phyloP scores from a whole-genome alignment of 1,140 invertebrate species.

The Euwallacea fornicatus region DNA sequence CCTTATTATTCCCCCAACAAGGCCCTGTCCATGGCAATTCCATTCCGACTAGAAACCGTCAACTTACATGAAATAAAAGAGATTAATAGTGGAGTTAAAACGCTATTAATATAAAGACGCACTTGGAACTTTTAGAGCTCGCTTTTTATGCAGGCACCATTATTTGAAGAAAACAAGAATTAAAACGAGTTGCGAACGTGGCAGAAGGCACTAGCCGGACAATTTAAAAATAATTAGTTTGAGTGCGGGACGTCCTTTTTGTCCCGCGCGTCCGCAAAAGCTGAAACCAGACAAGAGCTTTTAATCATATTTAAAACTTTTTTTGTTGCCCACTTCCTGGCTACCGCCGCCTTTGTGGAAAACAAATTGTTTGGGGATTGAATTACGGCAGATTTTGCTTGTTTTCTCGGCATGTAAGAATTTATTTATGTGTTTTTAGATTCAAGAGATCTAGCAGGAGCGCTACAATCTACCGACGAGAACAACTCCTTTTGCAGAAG shows the following conservation, averaged over 20 bases:
- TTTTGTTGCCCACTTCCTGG: conserved; percentile 5
- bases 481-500: no score
- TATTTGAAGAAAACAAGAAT: conserved; percentile 35
- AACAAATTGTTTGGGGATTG: conserved; percentile 29
- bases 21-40: conserved; percentile 1
- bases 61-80: conserved; percentile 18
- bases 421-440: no score
- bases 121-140: conserved; percentile 19
- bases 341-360: conserved; percentile 14
- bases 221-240: conserved; percentile 39
- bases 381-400: conserved; percentile 3
- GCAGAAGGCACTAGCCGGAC: conserved; percentile 33
- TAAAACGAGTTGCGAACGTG: conserved; percentile 32
- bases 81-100: conserved; percentile 25
- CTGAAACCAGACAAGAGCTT: conserved; percentile 31
- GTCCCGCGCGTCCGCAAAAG: conserved; percentile 14
- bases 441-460: no score
- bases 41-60: conserved; percentile 2
- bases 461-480: no score
- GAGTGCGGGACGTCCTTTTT: conserved; percentile 27
- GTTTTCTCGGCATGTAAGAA: no score
- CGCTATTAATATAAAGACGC: conserved; percentile 31
- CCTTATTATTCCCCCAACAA: neutral
- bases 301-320: conserved; percentile 36
- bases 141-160: conserved; percentile 17